Evolutionary conservation across 2,888 invertebrate genomes (phyloP).

Genomic region (Agonopterix subpropinquella): DNA sequence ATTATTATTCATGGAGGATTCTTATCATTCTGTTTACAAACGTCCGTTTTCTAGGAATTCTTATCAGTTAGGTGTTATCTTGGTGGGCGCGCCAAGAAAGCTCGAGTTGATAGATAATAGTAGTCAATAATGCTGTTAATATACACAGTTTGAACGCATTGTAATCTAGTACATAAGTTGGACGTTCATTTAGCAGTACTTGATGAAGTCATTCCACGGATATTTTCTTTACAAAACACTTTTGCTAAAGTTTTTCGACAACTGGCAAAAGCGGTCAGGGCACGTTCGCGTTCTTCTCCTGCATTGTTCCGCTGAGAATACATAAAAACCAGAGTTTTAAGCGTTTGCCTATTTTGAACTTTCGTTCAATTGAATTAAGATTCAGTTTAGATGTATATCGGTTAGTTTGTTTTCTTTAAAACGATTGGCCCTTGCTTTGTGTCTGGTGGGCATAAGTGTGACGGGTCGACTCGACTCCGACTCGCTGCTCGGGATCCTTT

Average conservation of each 20-base stretch:
- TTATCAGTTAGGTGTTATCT: slow-evolving; percentile 50
- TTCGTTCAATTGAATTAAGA: slow-evolving; percentile 40
- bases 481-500: slow-evolving; percentile 49
- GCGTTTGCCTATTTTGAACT: slow-evolving; percentile 36
- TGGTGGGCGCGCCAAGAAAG: slow-evolving; percentile 26
- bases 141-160: too few species aligned
- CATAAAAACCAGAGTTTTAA: slow-evolving; percentile 36
- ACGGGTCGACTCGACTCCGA: slow-evolving; percentile 35
- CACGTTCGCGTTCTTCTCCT: slow-evolving; percentile 72
- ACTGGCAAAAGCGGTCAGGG: slow-evolving; percentile 65
- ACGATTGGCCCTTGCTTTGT: slow-evolving; percentile 55
- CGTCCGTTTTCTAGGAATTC: slow-evolving; percentile 1
- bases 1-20: too few species aligned
- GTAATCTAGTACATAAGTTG: too few species aligned
- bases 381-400: slow-evolving; percentile 33
- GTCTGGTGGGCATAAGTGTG: slow-evolving; percentile 68
- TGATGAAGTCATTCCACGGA: too few species aligned
- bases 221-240: too few species aligned
- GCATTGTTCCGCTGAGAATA: slow-evolving; percentile 37
- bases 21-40: neutral
- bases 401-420: slow-evolving; percentile 41
- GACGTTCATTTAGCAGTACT: too few species aligned
- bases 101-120: slow-evolving; percentile 3
- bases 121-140: neutral
- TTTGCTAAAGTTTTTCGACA: slow-evolving; percentile 35